Base-by-base conservation (phyloP, 2,888 invertebrate genomes). In the Drosophila testacea region DNA sequence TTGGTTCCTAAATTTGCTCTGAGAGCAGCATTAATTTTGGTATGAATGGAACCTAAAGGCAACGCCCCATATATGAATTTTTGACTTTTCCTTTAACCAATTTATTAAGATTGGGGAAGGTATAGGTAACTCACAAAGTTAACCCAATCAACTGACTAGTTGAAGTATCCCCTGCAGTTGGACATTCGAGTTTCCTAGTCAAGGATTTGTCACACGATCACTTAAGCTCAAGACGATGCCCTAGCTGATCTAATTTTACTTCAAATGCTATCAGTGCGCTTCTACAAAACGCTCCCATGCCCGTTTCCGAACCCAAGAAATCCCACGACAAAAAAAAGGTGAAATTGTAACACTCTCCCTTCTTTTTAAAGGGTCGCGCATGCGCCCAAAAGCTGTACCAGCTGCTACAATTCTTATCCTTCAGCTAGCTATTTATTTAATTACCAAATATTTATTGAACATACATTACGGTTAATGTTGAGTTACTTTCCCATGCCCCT, bases 361-460 rank as follows among this genome's bases (percentile, higher is more conserved):
- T 39, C 38, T 36, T 30, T 67, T 46, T 36, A 42, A n/a, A 69
- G 46, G 69, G 66, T 64, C 54, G 69, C 56, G 52, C 69, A 39
- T 66, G 74, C 72, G 72, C 72, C 73, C 63, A 66, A 79, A 87
- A 87, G 89, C 88, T 87, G 77, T 65, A 69, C 83, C 83, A 84
- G 88, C 83, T 84, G 83, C 89, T 69, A 60, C 65, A 72, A 72
- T 48, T 68, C 72, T 66, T 46, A 44, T 46, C 60, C 55, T 62
- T 47, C 56, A 55, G 60, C 66, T 50, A 67, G 65, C 73, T 80
- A 87, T 89, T 85, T 85, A 85, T 88, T 85, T 88, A 88, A 85
- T 85, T 85, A 85, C 86, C 88, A 88, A 89, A 85, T 85, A 88
- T 89, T 89, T 89, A 85, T 85, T 85, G 85, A 85, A 82, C 89